Evolutionary conservation across 2,797 vertebrate genomes (phyloP).

Genomic region (Megaceryle alcyon): DNA sequence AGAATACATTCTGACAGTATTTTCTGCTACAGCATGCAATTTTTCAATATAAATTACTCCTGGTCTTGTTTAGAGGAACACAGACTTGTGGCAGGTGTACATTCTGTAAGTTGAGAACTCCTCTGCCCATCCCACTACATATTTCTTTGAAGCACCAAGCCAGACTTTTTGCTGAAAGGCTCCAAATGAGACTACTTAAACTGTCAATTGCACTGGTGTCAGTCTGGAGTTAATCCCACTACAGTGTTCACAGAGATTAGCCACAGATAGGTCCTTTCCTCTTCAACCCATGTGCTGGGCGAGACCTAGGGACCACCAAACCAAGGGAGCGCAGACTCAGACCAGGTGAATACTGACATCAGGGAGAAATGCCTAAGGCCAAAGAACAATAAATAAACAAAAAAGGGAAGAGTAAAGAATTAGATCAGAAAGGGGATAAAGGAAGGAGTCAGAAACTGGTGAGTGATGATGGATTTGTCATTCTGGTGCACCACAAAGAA

Average conservation of each 20-base stretch:
- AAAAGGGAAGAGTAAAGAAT: background rate
- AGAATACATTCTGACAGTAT: background rate
- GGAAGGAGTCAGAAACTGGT: background rate
- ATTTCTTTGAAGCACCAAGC: background rate
- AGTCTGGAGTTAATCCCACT: slow-evolving; percentile 11
- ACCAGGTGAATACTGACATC: accelerated
- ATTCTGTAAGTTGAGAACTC: background rate
- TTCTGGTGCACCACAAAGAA: background rate
- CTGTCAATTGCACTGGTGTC: background rate
- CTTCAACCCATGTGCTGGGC: background rate
- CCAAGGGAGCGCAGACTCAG: background rate
- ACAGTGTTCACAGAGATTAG: background rate
- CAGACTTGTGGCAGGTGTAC: background rate
- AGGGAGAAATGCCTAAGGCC: background rate
- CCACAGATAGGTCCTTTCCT: background rate
- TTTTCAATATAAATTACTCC: background rate
- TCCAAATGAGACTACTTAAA: background rate
- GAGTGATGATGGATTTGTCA: accelerated
- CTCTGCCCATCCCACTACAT: background rate
- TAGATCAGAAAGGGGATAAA: background rate
- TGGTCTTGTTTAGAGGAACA: background rate
- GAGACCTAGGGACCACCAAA: background rate
- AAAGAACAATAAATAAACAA: background rate
- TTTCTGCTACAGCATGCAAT: background rate
- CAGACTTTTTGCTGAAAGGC: background rate